Evolutionary conservation across 2,888 invertebrate genomes (phyloP), one percentile per base, ranked within the genome.

Genomic region (Stomorhina lunata): DNA sequence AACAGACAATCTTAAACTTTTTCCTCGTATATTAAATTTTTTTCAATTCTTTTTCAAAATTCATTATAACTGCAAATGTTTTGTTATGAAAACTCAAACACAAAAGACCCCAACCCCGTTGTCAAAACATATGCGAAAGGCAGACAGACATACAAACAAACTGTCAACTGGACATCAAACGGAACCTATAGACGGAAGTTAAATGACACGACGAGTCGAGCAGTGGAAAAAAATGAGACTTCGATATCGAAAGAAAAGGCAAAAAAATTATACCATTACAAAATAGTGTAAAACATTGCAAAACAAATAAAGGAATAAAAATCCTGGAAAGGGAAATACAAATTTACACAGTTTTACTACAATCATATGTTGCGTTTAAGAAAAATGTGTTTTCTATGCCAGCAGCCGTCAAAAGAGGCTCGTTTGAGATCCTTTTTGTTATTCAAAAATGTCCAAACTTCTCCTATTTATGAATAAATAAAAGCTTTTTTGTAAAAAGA

Each of bases 121-220:
- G 20, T 20, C 20, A 9, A 6, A 20, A 1, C 22, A 48, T 9
- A 48, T 4, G 22, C 17, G 4, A 17, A 20, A 4, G 50, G 15
- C 55, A 32, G 32, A 68, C 29, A 57, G 43, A 34, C 29, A 50
- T 25, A 72, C 61, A 66, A 72, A 78, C 66, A 66, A 63, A 81
- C 78, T 78, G 78, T 78, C 81, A 78, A 69, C 63, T 81, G 81
- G 78, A 75, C 78, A 75, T 81, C 73, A 65, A 75, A 81, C 81
- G 81, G 81, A 81, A 81, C 73, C 55, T 78, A 63, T 48, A 68
- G 50, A 81, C 81, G 81, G 73, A 78, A 57, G 73, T 78, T 27
- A 69, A 65, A 73, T 68, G 81, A 63, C 63, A 69, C 61, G 48
- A 63, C 17, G 37, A 55, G n/a, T n/a, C 27, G 27, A 50, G 25